phyloP scores from a whole-genome alignment of 2,797 vertebrate species.

The Ceryle rudis region DNA sequence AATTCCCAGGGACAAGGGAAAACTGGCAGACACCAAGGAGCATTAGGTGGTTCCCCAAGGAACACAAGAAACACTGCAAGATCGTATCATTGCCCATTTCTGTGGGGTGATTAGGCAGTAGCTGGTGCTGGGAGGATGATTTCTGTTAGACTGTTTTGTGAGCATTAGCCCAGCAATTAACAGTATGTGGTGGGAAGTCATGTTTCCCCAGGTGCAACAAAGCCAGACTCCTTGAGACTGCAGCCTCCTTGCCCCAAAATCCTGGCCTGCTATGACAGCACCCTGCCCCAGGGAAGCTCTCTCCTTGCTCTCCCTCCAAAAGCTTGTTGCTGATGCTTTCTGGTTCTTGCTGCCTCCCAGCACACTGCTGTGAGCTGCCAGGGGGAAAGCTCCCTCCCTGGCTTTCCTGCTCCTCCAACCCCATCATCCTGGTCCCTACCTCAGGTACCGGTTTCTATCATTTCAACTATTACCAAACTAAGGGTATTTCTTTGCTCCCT shows the following conservation, averaged over 20 bases:
- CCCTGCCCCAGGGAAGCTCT: background rate
- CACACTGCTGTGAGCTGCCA: background rate
- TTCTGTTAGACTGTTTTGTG: background rate
- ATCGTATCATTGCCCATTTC: background rate
- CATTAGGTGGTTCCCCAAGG: conserved; percentile 53
- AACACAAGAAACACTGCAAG: background rate
- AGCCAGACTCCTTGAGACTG: background rate
- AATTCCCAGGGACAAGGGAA: conserved; percentile 56
- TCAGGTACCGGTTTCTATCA: background rate
- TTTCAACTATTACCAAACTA: conserved; percentile 44
- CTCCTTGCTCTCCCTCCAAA: background rate
- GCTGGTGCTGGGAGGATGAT: conserved; percentile 3
- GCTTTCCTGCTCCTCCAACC: background rate
- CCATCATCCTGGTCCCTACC: background rate
- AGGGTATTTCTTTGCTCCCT: conserved; percentile 61
- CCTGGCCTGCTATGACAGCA: background rate
- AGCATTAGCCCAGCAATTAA: background rate
- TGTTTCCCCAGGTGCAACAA: background rate
- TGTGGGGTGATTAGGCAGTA: background rate
- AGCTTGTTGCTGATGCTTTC: background rate
- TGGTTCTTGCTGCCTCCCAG: background rate
- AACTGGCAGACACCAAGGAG: conserved; percentile 28
- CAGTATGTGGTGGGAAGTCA: background rate
- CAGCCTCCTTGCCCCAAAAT: background rate
- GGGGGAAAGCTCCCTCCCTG: background rate